A percentile compares a stretch with the other conserved stretches of the same genome.
Evolutionary conservation across 2,797 vertebrate genomes (phyloP).

Genomic region (Spheniscus humboldti): DNA sequence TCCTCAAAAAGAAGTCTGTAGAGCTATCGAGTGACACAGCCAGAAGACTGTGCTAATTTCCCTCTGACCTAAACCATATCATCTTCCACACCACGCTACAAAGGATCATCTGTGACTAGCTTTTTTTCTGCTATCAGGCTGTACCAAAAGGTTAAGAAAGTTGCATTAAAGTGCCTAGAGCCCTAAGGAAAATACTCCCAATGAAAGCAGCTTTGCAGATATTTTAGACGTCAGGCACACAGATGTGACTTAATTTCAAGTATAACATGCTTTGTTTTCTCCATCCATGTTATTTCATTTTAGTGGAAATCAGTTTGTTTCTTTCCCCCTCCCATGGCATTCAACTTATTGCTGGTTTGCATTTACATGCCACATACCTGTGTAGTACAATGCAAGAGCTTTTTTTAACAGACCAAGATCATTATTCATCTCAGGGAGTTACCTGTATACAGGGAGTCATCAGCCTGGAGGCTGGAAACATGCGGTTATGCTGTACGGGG

Average conservation of each 20-base stretch:
- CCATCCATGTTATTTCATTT: not conserved
- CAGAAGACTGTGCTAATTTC: not conserved
- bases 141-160: not conserved
- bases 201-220: not conserved
- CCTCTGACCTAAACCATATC: not conserved
- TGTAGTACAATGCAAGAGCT: not conserved
- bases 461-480: not conserved
- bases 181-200: not conserved
- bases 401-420: not conserved
- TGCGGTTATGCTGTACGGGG: rapidly evolving
- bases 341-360: not conserved
- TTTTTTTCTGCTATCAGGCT: not conserved
- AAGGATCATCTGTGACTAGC: not conserved
- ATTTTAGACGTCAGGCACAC: not conserved
- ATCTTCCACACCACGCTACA: not conserved
- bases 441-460: not conserved
- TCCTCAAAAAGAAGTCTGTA: not conserved
- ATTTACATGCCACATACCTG: not conserved
- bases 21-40: not conserved
- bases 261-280: not conserved
- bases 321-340: not conserved
- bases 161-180: not conserved
- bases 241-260: not conserved
- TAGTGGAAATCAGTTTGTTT: not conserved
- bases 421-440: not conserved